Evolutionary conservation across 2,888 invertebrate species (phyloP).

Genomic region (Chamaedrilus cognettii): DNA sequence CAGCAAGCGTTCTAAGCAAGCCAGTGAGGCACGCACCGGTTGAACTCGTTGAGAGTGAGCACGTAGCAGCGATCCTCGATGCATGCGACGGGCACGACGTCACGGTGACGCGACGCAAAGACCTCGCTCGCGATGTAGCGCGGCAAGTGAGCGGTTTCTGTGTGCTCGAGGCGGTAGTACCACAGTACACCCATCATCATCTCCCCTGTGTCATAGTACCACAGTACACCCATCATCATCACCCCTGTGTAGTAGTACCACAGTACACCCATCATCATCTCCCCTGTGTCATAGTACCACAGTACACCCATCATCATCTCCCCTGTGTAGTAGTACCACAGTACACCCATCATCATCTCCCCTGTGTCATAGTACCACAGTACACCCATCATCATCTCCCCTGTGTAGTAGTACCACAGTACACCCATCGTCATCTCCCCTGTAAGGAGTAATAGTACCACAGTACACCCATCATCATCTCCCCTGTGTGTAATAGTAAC

Average conservation of each 20-base stretch:
- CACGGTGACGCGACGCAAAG: slow-evolving; percentile 93
- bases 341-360: no score
- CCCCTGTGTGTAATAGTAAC: no score
- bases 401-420: no score
- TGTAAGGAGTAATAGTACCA: slow-evolving; percentile 99
- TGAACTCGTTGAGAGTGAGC: slow-evolving; percentile 93
- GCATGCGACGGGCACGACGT: slow-evolving; percentile 94
- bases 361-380: no score
- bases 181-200: slow-evolving; percentile 97
- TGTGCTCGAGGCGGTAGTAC: slow-evolving; percentile 98
- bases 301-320: no score
- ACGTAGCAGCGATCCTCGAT: slow-evolving; percentile 98
- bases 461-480: slow-evolving; percentile 95
- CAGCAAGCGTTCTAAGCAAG: not conserved
- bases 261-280: no score
- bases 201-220: slow-evolving; percentile 85
- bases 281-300: no score
- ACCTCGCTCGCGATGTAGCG: slow-evolving; percentile 87
- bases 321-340: no score
- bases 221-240: no score
- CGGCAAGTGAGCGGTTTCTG: slow-evolving; percentile 77
- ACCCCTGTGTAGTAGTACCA: no score
- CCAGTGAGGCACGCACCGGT: slow-evolving; percentile 85
- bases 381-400: no score
- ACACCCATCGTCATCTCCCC: no score